These are phyloP conservation scores for Yasuhikotakia modesta DNA, from an alignment of 2,797 vertebrate species.

Conservation along the genomic window DNA sequence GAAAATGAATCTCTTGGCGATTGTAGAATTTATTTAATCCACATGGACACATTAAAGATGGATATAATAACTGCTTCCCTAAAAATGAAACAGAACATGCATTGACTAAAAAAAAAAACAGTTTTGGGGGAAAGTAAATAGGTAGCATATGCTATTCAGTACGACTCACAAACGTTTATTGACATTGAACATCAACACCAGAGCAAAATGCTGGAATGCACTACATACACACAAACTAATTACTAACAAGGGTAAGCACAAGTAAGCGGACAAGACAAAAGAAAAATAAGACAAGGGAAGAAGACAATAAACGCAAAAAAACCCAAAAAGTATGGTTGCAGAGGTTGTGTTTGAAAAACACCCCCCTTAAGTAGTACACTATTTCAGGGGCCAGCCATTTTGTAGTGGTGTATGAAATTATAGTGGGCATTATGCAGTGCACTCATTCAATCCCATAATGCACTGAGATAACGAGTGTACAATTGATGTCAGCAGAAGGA, in stretches of 20 bases:
- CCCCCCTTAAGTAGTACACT: too few species aligned
- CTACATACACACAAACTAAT: background rate
- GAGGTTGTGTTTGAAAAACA: too few species aligned
- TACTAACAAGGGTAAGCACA: constrained; percentile 1
- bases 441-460: background rate
- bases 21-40: background rate
- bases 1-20: background rate
- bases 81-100: too few species aligned
- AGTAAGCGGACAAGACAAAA: background rate
- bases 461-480: background rate
- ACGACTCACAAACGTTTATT: background rate
- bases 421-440: background rate
- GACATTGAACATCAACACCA: background rate
- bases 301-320: too few species aligned
- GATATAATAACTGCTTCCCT: background rate
- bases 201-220: background rate
- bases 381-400: too few species aligned
- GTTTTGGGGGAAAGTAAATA: background rate
- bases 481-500: too few species aligned
- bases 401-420: background rate
- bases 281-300: background rate
- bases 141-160: background rate
- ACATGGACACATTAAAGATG: background rate
- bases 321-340: too few species aligned
- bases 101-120: background rate